phyloP scores from a whole-genome alignment of 2,797 vertebrate genomes.

The Caiman crocodilus region DNA sequence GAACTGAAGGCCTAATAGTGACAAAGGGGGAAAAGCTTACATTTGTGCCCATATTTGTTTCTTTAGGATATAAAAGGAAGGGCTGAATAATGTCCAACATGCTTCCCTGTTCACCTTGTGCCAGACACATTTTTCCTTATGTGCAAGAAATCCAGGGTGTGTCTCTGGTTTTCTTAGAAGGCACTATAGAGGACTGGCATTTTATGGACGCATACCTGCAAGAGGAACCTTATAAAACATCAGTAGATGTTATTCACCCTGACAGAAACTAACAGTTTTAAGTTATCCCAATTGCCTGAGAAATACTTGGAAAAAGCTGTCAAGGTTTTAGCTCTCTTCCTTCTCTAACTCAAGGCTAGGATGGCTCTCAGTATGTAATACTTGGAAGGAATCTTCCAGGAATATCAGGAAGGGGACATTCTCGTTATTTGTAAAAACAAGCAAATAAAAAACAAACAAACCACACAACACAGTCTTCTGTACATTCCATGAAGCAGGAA shows the following conservation, averaged over 20 bases:
- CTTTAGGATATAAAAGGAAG: neutral
- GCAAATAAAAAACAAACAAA: slow-evolving; percentile 19
- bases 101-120: too few species aligned
- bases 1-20: slow-evolving; percentile 26
- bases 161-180: neutral
- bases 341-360: neutral
- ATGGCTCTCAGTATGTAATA: neutral
- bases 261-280: neutral
- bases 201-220: neutral
- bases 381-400: slow-evolving; percentile 37
- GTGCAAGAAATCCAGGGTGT: neutral
- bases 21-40: neutral
- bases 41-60: neutral
- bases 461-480: slow-evolving; percentile 18
- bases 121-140: neutral
- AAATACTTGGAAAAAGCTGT: slow-evolving; percentile 44
- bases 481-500: slow-evolving; percentile 19
- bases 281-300: slow-evolving; percentile 50
- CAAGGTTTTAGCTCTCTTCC: slow-evolving; percentile 14
- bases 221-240: neutral
- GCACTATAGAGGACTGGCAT: neutral
- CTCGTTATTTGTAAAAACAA: slow-evolving; percentile 30
- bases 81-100: neutral
- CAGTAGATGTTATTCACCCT: neutral
- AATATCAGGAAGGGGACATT: neutral